phyloP scores from a whole-genome alignment of 2,888 invertebrate genomes.

The Nasonia oneida region DNA sequence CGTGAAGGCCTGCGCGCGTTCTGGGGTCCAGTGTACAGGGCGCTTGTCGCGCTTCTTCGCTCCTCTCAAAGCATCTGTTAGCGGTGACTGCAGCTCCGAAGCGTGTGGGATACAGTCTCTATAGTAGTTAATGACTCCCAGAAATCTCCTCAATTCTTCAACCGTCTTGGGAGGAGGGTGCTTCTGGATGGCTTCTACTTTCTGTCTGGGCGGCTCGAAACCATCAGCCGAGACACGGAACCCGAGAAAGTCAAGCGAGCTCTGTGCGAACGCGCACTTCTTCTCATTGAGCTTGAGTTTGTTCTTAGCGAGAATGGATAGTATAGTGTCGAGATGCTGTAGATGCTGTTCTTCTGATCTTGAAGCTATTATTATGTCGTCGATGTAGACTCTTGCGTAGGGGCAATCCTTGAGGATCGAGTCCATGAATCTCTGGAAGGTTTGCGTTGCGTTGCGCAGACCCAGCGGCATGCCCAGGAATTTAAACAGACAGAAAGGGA shows the following conservation, averaged over 20 bases:
- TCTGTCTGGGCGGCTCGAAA: not conserved
- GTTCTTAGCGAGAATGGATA: not conserved
- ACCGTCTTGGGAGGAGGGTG: no score
- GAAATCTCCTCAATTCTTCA: no score
- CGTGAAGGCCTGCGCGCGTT: not conserved
- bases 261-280: constrained; percentile 15
- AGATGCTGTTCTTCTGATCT: constrained; percentile 22
- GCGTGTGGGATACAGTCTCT: no score
- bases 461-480: constrained; percentile 45
- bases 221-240: not conserved
- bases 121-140: no score
- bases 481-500: constrained; percentile 45
- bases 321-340: constrained; percentile 3
- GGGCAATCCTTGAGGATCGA: constrained; percentile 2
- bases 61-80: no score
- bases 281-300: not conserved
- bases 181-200: no score
- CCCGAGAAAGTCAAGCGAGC: constrained; percentile 18
- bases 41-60: no score
- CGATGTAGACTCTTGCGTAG: constrained; percentile 30
- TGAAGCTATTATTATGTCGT: constrained; percentile 27
- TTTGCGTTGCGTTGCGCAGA: constrained; percentile 34
- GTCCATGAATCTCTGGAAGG: constrained; percentile 48
- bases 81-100: no score
- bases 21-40: not conserved